phyloP scores from a whole-genome alignment of 2,797 vertebrate species.

The Channallabes apus region DNA sequence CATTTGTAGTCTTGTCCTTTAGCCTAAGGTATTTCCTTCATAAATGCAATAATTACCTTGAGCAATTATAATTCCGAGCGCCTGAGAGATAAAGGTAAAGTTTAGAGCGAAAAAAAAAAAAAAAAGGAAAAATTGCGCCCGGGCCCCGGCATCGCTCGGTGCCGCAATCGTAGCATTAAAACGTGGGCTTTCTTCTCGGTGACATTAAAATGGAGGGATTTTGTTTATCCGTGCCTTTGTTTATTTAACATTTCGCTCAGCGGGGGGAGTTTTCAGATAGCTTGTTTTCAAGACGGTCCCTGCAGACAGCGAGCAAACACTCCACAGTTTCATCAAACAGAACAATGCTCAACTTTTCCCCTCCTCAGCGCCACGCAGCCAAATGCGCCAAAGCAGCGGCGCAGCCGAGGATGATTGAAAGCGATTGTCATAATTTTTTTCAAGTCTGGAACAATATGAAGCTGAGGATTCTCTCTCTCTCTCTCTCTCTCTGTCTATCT shows the following conservation, averaged over 20 bases:
- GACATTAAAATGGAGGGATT: slow-evolving; percentile 84
- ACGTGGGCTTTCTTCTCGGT: slow-evolving; percentile 79
- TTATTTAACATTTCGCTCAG: slow-evolving; percentile 85
- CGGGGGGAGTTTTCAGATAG: slow-evolving; percentile 80
- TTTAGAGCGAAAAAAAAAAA: slow-evolving; percentile 60
- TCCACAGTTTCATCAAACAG: slow-evolving; percentile 83
- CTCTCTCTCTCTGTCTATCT: slow-evolving; percentile 21
- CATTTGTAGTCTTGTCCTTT: slow-evolving; percentile 34
- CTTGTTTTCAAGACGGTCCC: slow-evolving; percentile 83
- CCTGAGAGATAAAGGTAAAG: slow-evolving; percentile 64
- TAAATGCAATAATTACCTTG: slow-evolving; percentile 61
- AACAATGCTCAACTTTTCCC: slow-evolving; percentile 81
- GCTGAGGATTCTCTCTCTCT: slow-evolving; percentile 64
- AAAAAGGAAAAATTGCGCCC: slow-evolving; percentile 53
- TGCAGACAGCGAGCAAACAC: slow-evolving; percentile 84
- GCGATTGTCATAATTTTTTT: slow-evolving; percentile 76
- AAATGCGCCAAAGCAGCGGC: slow-evolving; percentile 75
- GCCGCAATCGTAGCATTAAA: slow-evolving; percentile 71
- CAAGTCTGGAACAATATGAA: slow-evolving; percentile 71
- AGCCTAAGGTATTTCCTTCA: slow-evolving; percentile 40
- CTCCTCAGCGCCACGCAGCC: slow-evolving; percentile 72
- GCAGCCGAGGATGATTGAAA: slow-evolving; percentile 79
- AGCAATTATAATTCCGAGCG: slow-evolving; percentile 58
- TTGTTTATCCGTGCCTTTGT: slow-evolving; percentile 83
- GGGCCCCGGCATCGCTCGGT: slow-evolving; percentile 61